Evolutionary conservation across 1,140 invertebrate genomes (phyloP), one percentile per base, ranked within the genome.

Genomic region (Pseudomyrmex pallidus): DNA sequence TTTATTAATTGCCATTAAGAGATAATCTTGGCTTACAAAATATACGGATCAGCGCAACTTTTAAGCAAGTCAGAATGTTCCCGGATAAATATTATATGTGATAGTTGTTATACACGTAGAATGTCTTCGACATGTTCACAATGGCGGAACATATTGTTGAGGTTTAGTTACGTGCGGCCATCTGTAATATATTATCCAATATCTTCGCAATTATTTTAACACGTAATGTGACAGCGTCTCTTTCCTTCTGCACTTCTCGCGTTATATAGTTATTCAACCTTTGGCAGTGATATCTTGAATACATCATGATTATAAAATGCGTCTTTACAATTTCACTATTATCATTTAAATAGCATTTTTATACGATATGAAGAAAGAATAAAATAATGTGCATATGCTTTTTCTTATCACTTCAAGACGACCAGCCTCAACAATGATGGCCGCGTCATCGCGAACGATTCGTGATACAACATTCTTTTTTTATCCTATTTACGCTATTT

Each of bases 21-120:
- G 77, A 90, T 89, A 91, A 90, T 88, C 72, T 88, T 91, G 84
- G 83, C 90, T 92, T 93, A 92, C 87, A 93, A 93, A 93, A 93
- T 91, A 92, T 92, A 92, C 88, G 87, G 90, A 87, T 85, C 84
- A 93, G 91, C 90, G 85, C 82, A 92, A 91, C 85, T 87, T 89
- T 90, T 89, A 92, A 92, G 89, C 90, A 84, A 90, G 83, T 91
- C 85, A 85, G 78, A 87, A 89, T 90, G 74, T 84, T 84, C 25
- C 68, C 59, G 86, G 13, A 85, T 83, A 87, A 83, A 87, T 84
- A 84, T 66, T 80, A 35, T 57, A 44, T 72, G 20, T 57, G 20
- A 73, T 78, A 80, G 74, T 67, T 84, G 72, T 73, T 84, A 80
- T 52, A 74, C 44, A 56, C 2, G 9, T 54, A 82, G 72, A 57